Percentiles rank a stretch among this genome's conserved stretches.
phyloP scores from a whole-genome alignment of 2,888 invertebrate genomes.

The Nemapogon koenigi region DNA sequence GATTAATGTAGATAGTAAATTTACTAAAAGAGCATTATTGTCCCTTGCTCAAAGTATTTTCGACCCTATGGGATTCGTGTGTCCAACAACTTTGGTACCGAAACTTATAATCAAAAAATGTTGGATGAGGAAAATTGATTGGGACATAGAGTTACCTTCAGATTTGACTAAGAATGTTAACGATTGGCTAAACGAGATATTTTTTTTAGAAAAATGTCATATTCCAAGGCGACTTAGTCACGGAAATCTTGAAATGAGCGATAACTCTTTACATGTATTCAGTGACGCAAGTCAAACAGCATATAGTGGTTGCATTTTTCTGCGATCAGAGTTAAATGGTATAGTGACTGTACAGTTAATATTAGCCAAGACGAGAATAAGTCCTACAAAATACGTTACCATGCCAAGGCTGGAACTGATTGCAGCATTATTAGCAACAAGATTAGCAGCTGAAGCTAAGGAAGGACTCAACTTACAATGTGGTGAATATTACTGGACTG shows the following conservation, averaged over 20 bases:
- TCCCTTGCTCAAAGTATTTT: constrained; percentile 13
- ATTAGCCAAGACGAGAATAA: constrained; percentile 3
- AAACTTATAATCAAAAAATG: constrained; percentile 14
- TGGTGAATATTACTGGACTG: constrained; percentile 7
- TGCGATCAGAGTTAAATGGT: neutral
- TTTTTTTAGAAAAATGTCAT: neutral
- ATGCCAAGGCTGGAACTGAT: constrained; percentile 5
- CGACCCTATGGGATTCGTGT: constrained; percentile 15
- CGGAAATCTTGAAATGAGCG: neutral
- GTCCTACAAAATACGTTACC: constrained; percentile 4
- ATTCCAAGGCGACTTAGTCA: constrained; percentile 1
- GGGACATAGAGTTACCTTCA: constrained; percentile 11
- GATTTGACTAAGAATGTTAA: neutral
- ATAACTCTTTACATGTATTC: constrained; percentile 4
- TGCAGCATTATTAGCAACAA: constrained; percentile 3
- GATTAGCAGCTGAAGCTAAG: neutral
- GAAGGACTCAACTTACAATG: no score
- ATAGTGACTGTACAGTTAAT: neutral
- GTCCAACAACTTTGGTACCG: constrained; percentile 14
- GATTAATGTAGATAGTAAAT: constrained; percentile 1
- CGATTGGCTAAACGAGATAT: neutral
- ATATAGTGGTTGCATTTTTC: constrained; percentile 5
- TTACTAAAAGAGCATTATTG: constrained; percentile 12
- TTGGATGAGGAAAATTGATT: constrained; percentile 11
- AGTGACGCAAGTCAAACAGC: constrained; percentile 5